Percentiles rank a stretch among this genome's conserved stretches.
phyloP scores from a whole-genome alignment of 1,140 invertebrate genomes.

The Parasteatoda tepidariorum region DNA sequence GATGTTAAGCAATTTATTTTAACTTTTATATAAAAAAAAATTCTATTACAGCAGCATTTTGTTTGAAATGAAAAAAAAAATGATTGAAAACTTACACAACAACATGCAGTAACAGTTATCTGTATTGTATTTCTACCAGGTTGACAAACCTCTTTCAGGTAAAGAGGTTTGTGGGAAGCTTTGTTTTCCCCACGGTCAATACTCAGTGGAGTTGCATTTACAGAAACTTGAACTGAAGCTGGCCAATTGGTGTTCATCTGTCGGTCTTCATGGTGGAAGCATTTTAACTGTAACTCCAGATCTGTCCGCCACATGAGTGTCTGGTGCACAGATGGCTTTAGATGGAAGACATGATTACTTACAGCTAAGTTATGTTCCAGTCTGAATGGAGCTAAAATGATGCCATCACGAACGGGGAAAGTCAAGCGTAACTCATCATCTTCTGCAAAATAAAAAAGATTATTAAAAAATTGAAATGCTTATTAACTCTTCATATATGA shows the following conservation, averaged over 20 bases:
- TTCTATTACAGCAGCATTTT: too few relatives aligned
- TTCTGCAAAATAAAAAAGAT: conserved; percentile 70
- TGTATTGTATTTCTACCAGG: conserved; percentile 95
- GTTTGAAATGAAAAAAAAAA: too few relatives aligned
- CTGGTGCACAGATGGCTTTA: conserved; percentile 94
- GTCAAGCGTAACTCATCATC: conserved; percentile 94
- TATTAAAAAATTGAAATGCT: not conserved
- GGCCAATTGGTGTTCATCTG: conserved; percentile 99
- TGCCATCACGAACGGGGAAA: conserved; percentile 95
- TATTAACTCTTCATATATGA: too few relatives aligned
- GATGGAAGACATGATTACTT: conserved; percentile 96
- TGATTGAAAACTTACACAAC: conserved; percentile 85
- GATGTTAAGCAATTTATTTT: too few relatives aligned
- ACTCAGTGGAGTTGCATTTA: conserved; percentile 84
- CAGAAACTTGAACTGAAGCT: conserved; percentile 78
- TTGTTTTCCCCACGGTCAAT: conserved; percentile 96
- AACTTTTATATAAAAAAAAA: too few relatives aligned
- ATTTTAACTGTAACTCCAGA: conserved; percentile 90
- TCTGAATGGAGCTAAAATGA: conserved; percentile 93
- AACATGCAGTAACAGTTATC: conserved; percentile 95
- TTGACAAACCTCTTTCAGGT: conserved; percentile 95
- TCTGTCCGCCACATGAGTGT: conserved; percentile 93
- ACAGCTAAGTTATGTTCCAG: conserved; percentile 96
- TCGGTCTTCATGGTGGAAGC: conserved; percentile 96
- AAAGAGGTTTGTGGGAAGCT: conserved; percentile 93